Percentiles rank a stretch among this genome's conserved stretches.
Conservation (phyloP, 2,888 invertebrate genomes). For the Tortricodes alternella region DNA sequence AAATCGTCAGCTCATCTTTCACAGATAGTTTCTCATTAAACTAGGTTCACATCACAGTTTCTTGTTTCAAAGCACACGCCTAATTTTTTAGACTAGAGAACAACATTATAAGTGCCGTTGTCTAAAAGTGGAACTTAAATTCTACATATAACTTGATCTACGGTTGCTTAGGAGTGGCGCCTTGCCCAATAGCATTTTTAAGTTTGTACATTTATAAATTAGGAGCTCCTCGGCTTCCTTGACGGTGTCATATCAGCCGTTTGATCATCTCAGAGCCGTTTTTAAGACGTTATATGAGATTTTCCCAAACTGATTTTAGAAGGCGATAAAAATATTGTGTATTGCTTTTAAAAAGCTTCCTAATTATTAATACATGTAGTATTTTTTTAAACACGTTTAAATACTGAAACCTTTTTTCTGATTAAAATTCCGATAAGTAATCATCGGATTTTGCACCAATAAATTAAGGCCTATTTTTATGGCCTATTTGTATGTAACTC, state of each 20-base stretch:
- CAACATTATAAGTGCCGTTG: slow-evolving; percentile 5
- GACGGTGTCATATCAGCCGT: slow-evolving; percentile 52
- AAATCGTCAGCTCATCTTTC: slow-evolving; percentile 45
- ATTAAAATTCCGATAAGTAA: no score
- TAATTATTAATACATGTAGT: no score
- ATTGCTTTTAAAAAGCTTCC: slow-evolving; percentile 34
- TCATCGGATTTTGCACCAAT: no score
- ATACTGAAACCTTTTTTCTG: no score
- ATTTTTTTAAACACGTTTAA: no score
- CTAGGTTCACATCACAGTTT: slow-evolving; percentile 42
- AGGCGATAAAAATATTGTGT: slow-evolving; percentile 45
- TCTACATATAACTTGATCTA: neutral
- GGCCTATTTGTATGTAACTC: no score
- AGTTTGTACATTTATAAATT: slow-evolving; percentile 20
- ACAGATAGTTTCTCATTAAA: slow-evolving; percentile 58
- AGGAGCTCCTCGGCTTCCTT: slow-evolving; percentile 9
- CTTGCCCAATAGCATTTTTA: neutral
- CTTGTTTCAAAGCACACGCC: slow-evolving; percentile 51
- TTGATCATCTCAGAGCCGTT: slow-evolving; percentile 52
- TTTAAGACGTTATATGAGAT: slow-evolving; percentile 42
- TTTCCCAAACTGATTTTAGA: slow-evolving; percentile 49
- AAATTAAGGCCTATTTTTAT: no score
- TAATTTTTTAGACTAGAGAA: slow-evolving; percentile 29
- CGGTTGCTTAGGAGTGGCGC: neutral
- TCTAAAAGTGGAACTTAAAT: neutral